Conservation (phyloP, 2,113 vertebrate species). For the Epinephelus lanceolatus region DNA sequence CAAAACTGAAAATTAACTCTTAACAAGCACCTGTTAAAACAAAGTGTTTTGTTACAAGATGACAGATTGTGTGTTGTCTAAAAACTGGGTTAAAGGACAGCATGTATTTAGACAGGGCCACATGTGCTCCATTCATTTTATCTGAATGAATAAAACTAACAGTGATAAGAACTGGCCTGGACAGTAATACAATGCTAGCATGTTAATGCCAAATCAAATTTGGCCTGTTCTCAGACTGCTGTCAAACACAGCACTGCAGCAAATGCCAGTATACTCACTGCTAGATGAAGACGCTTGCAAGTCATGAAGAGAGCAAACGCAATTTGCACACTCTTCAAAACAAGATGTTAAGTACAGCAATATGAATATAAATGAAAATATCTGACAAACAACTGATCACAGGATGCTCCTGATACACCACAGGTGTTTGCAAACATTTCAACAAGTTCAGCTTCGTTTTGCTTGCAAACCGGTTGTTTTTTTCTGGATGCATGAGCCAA, state of each 20-base stretch:
- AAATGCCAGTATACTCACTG: not conserved
- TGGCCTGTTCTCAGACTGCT: slow-evolving; percentile 14
- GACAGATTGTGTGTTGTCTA: not conserved
- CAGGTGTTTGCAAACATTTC: not conserved
- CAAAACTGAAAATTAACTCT: slow-evolving; percentile 19
- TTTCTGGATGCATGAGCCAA: not conserved
- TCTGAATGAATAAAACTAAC: not conserved
- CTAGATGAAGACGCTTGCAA: slow-evolving; percentile 1
- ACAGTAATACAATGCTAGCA: slow-evolving; percentile 19
- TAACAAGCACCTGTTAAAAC: not conserved
- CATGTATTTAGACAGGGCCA: not conserved
- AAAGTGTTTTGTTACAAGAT: not conserved
- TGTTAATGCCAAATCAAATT: slow-evolving; percentile 41
- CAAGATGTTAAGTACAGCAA: not conserved
- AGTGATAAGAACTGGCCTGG: slow-evolving; percentile 1
- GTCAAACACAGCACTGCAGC: slow-evolving; percentile 16
- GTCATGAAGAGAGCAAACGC: slow-evolving; percentile 14
- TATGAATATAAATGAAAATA: not conserved
- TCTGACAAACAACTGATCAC: not conserved
- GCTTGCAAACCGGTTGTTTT: not conserved
- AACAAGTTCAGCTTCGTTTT: not conserved
- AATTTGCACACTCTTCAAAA: not conserved
- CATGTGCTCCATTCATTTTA: not conserved
- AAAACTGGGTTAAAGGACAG: not conserved
- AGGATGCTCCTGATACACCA: not conserved